These are phyloP conservation scores for Macrosoma leucophasiata DNA, from an alignment of 2,888 invertebrate species.

Conservation along the genomic window DNA sequence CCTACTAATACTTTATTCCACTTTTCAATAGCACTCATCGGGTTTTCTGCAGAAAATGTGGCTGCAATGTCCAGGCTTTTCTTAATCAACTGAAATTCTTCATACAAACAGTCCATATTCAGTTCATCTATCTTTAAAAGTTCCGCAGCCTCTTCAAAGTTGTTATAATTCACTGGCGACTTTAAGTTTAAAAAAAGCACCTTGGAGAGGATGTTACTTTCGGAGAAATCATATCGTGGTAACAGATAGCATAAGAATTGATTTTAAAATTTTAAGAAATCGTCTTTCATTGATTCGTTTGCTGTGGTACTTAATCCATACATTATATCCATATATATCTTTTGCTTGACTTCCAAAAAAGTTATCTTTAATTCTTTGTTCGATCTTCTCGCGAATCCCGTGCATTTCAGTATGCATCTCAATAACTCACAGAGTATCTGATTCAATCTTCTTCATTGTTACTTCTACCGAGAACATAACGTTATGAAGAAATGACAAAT, in stretches of 20 bases:
- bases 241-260: conserved; percentile 2
- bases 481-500: conserved; percentile 10
- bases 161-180: not conserved
- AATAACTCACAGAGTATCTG: conserved; percentile 13
- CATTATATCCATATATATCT: too few relatives aligned
- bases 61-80: not conserved
- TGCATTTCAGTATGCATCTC: conserved; percentile 16
- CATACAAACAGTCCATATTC: not conserved
- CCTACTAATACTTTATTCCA: too few relatives aligned
- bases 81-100: not conserved
- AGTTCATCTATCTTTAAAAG: not conserved
- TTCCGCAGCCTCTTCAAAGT: not conserved
- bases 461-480: conserved; percentile 10
- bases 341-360: conserved; percentile 10
- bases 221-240: not conserved
- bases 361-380: conserved; percentile 12
- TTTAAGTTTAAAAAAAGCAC: not conserved
- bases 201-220: not conserved
- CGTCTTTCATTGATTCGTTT: conserved; percentile 8
- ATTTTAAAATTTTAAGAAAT: conserved; percentile 13
- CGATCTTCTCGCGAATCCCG: conserved; percentile 13
- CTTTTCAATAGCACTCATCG: too few relatives aligned
- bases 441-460: conserved; percentile 7
- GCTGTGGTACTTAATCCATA: conserved; percentile 6
- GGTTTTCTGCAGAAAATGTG: too few relatives aligned